Evolutionary conservation across 2,113 vertebrate species (phyloP), one percentile per base, ranked within the genome.

Genomic region (Pituophis catenifer): DNA sequence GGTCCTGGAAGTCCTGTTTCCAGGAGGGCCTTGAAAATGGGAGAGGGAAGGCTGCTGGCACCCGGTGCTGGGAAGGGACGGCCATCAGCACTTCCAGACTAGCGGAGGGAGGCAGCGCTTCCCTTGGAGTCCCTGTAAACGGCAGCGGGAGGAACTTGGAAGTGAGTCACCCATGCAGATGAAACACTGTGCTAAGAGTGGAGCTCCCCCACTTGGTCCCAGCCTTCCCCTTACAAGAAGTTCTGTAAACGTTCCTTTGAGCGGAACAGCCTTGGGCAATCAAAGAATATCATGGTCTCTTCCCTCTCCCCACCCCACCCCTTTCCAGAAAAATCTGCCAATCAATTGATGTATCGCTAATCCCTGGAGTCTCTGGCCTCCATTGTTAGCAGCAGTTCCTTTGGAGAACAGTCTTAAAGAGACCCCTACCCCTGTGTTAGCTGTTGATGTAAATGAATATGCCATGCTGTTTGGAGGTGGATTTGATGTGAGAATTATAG

Each of bases 311-410:
- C 33, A 7, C 24, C 44, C 23, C 8, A 0, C 8, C 23, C 12
- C 23, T 23, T 29, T 26, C 50, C 86, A n/a, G 52, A 53, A 29
- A 88, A 17, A 17, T 17, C 7, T 19, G 29, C 29, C n/a, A 19
- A 3, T 13, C 26, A n/a, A 2, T 9, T 2, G 53, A 9, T 2
- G 13, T 1, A 15, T 29, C 0, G 2, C 24, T 29, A 8, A 24
- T 24, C 7, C 19, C n/a, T 23, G 17, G 21, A 5, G 54, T 3
- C 26, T 23, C 29, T 89, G 53, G 53, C n/a, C 53, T 0, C 53
- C 53, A 1, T 15, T 9, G 7, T 23, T 5, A 10, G 17, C 88
- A 11, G n/a, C 29, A 2, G 29, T 2, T 19, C 15, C 15, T 33
- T 33, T 29, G 87, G 87, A 53, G 11, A 53, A 53, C 11, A 12